These are phyloP conservation scores for Ceyx erithaca DNA, from an alignment of 2,797 vertebrate species.

Conservation along the genomic window DNA sequence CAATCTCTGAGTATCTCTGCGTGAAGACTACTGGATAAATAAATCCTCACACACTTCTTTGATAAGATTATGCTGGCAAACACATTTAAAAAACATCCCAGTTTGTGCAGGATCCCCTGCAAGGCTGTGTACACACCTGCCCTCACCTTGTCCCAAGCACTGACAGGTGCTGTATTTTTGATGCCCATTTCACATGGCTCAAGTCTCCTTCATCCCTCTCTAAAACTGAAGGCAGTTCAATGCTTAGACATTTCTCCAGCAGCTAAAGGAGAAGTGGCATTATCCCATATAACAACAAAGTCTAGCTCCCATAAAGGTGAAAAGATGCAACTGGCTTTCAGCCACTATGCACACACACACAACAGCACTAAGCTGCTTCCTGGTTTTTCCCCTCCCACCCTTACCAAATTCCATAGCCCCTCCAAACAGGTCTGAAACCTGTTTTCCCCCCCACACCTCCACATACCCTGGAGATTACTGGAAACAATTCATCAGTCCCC, in stretches of 20 bases:
- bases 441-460: neutral
- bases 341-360: rapidly evolving
- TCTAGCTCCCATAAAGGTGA: neutral
- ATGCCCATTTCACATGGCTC: neutral
- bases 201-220: neutral
- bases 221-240: neutral
- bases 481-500: neutral
- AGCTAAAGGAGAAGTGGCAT: neutral
- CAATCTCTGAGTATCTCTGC: neutral
- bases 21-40: neutral
- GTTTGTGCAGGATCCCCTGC: neutral
- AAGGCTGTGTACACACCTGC: neutral
- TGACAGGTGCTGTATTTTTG: neutral
- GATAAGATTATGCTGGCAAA: neutral
- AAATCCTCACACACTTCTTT: neutral
- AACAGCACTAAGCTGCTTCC: neutral
- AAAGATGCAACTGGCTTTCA: neutral
- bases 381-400: neutral
- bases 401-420: neutral
- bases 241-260: neutral
- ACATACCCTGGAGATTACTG: neutral
- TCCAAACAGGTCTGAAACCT: neutral
- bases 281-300: rapidly evolving
- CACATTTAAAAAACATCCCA: neutral
- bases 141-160: neutral